Evolutionary conservation across 2,797 vertebrate species (phyloP).

Genomic region (Pitangus sulphuratus): DNA sequence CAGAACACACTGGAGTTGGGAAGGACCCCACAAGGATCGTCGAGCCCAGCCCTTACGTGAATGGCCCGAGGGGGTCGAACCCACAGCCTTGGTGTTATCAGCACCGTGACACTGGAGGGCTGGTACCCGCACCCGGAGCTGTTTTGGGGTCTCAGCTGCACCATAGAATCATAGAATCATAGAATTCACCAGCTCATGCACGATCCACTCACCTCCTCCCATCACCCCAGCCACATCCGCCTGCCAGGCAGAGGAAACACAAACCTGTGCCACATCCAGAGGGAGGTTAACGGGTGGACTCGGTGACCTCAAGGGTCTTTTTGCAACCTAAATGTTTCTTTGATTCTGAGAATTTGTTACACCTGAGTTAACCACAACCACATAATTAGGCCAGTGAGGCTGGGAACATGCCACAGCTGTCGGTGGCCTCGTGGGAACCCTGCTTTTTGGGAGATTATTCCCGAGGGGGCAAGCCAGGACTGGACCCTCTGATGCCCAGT

Average conservation of each 20-base stretch:
- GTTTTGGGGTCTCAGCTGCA: fast-evolving
- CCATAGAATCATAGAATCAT: too few species aligned
- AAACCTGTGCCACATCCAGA: not conserved
- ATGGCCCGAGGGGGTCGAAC: not conserved
- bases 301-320: not conserved
- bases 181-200: not conserved
- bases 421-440: fast-evolving
- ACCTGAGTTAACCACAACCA: not conserved
- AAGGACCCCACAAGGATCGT: not conserved
- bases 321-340: not conserved
- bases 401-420: fast-evolving
- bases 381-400: not conserved
- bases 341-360: not conserved
- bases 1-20: not conserved
- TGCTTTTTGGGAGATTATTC: not conserved
- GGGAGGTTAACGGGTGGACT: not conserved
- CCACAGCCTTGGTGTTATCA: not conserved
- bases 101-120: not conserved
- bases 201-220: fast-evolving
- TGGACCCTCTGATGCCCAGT: not conserved
- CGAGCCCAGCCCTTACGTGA: not conserved
- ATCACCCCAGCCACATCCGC: fast-evolving
- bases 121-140: fast-evolving
- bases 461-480: not conserved
- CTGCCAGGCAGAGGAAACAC: not conserved